Conservation (phyloP, 2,113 vertebrate genomes). For the Podarcis muralis region DNA sequence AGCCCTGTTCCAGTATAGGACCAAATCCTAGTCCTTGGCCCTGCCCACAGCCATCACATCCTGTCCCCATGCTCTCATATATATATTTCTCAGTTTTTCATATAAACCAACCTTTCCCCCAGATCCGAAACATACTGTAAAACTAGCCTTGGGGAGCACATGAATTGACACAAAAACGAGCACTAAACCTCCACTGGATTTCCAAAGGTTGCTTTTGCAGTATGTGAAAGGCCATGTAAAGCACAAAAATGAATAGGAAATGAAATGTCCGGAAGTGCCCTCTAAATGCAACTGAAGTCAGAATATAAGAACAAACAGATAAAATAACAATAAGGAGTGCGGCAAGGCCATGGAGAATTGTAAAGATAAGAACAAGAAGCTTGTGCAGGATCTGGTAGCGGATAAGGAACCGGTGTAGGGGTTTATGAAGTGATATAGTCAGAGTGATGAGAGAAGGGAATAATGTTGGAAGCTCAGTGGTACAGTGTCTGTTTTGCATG, state of each 20-base stretch:
- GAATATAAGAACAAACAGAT: background rate
- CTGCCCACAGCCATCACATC: background rate
- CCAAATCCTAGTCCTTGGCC: background rate
- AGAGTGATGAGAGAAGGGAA: background rate
- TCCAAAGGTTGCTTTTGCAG: too few relatives aligned
- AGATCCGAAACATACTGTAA: background rate
- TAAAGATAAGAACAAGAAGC: background rate
- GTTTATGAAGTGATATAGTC: background rate
- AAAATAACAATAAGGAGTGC: background rate
- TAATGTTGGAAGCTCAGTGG: background rate
- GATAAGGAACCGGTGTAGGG: background rate
- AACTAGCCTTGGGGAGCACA: too few relatives aligned
- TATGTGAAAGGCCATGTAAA: too few relatives aligned
- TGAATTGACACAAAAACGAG: too few relatives aligned
- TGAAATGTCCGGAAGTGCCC: too few relatives aligned
- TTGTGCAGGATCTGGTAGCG: background rate
- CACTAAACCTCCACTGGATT: too few relatives aligned
- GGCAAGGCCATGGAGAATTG: background rate
- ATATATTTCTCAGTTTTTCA: background rate
- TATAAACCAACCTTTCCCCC: background rate
- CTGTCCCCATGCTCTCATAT: background rate
- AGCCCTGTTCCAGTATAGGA: background rate
- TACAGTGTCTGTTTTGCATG: too few relatives aligned
- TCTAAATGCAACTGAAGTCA: background rate
- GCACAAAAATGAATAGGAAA: too few relatives aligned